Conservation (phyloP, 2,888 invertebrate species). For the Yponomeuta evonymella region DNA sequence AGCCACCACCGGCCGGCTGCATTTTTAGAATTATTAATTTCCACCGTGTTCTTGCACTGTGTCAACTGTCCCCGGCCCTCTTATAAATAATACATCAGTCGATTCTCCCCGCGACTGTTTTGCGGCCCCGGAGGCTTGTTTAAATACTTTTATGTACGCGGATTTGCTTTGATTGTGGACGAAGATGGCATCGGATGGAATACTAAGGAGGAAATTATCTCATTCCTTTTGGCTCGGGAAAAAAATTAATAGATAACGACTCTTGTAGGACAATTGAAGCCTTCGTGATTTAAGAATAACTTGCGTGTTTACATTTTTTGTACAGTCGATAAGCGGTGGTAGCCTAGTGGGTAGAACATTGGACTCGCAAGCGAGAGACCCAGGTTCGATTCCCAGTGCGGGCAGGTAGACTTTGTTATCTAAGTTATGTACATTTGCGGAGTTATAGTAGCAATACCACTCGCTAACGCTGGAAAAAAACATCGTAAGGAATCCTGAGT, state of each 20-base stretch:
- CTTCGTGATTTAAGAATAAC: no score
- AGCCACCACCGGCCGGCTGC: constrained; percentile 46
- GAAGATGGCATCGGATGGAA: constrained; percentile 29
- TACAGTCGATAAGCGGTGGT: no score
- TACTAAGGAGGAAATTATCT: constrained; percentile 12
- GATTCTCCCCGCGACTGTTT: constrained; percentile 45
- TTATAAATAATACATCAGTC: constrained; percentile 67
- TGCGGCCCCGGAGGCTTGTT: constrained; percentile 41
- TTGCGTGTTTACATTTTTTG: no score
- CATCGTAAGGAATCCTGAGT: no score
- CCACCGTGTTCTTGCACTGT: constrained; percentile 62
- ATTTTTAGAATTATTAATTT: constrained; percentile 75
- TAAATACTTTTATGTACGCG: constrained; percentile 45
- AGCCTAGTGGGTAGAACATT: no score
- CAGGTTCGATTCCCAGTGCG: no score
- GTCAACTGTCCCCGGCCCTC: constrained; percentile 48
- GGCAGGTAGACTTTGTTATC: no score
- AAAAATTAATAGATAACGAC: neutral
- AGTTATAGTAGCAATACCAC: no score
- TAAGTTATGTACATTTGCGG: no score
- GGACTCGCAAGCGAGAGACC: no score
- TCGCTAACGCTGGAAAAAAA: no score
- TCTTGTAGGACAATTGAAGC: neutral
- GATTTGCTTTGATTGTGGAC: constrained; percentile 24
- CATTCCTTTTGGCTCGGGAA: constrained; percentile 6